Base-by-base conservation (phyloP, 2,888 invertebrate genomes). In the Psococerastis gibbosa region DNA sequence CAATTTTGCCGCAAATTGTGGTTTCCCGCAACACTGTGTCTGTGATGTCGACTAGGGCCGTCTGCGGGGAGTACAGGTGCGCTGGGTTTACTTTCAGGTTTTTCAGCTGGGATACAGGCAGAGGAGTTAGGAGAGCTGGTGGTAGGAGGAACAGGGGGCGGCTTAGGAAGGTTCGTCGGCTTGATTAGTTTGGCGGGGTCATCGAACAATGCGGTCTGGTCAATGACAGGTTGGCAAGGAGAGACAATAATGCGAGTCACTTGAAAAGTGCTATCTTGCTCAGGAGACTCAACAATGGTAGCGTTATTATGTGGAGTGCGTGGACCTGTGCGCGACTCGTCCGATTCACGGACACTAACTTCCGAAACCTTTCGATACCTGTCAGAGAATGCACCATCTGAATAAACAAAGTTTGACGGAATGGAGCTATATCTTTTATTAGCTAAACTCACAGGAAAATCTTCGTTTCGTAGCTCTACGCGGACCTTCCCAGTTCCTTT, bases 21-120 rank as follows among this genome's bases (percentile, higher is more conserved):
- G 78, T 87, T 87, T 70, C 85, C 85, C 70, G 84, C 83, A 74
- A 88, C 83, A 75, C 87, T 87, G 82, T 88, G 87, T 67, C 87
- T 81, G 72, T 87, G 87, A 68, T 82, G 82, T 68, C 81, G 78
- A 65, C 27, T 27, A 22, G 38, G 38, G 52, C 56, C 54, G 51
- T 60, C 61, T 60, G 59, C 52, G 58, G 56, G 53, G 55, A 51
- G 58, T 58, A 49, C 54, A 53, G 52, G 54, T 53, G 49, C 53
- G 27, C 27, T 58, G 34, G 47, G 46, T 35, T 49, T 48, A 11
- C 18, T 17, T 6, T 13, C 9, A 43, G 42, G n/a, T n/a, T 16
- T 16, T 11, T 43, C 42, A n/a, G 27, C 8, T 27, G 6, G 45
- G 23, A 43, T 43, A 43, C 17, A 45, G 43, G 35, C 45, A 47